A percentile compares a stretch with the other conserved stretches of the same genome.
These are phyloP conservation scores for Petrocephalus schoutedeni DNA, from an alignment of 2,797 vertebrate genomes.

Conservation along the genomic window DNA sequence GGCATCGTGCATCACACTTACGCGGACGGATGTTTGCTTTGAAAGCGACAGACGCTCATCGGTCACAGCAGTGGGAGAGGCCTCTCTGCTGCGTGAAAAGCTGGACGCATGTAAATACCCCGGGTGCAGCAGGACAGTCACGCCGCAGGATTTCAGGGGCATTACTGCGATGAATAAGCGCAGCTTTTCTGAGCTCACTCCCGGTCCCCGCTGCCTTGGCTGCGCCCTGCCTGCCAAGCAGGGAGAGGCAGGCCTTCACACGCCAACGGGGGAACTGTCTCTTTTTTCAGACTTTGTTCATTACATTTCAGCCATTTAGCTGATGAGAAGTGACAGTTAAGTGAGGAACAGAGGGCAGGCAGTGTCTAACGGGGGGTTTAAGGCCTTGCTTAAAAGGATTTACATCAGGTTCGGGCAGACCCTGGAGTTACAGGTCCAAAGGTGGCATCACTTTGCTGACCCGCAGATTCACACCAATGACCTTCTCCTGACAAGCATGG, in stretches of 20 bases:
- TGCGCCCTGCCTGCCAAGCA: not conserved
- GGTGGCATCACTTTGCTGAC: not conserved
- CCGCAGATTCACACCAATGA: not conserved
- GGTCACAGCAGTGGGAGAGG: not conserved
- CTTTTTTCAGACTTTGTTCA: not conserved
- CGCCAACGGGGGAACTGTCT: not conserved
- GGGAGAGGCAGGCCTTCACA: not conserved
- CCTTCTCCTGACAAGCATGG: not conserved
- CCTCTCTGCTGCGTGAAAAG: not conserved
- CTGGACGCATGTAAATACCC: not conserved
- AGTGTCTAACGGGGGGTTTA: too few species aligned
- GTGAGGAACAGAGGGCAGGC: too few species aligned
- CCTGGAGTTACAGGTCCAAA: not conserved
- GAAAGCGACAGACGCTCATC: not conserved
- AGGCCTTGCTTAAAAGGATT: not conserved
- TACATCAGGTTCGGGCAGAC: not conserved
- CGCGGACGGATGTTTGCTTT: not conserved
- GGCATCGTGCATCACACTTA: conserved; percentile 6
- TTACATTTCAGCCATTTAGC: not conserved
- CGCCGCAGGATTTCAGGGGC: not conserved
- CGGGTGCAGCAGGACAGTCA: not conserved
- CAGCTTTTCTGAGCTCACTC: not conserved
- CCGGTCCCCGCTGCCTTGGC: not conserved
- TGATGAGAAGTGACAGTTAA: not conserved
- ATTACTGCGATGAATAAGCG: not conserved